A percentile compares a stretch with the other conserved stretches of the same genome.
Evolutionary conservation across 2,113 vertebrate species (phyloP).

Genomic region (Pelecanoides urinatrix): DNA sequence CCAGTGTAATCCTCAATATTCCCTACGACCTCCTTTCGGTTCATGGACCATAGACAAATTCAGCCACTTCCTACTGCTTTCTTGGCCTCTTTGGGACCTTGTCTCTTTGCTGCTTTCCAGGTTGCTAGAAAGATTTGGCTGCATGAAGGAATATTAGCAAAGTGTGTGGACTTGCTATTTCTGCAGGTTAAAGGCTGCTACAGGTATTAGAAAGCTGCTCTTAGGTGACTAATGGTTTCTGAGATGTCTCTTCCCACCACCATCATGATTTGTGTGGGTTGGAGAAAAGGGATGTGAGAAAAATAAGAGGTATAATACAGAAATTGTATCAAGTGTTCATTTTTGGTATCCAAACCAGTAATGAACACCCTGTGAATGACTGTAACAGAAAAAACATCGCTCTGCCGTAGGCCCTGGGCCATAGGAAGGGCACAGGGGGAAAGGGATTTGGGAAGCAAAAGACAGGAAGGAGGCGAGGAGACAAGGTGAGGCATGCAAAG

Average conservation of each 20-base stretch:
- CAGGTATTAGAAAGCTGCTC: neutral
- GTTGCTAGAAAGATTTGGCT: constrained; percentile 18
- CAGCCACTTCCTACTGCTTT: neutral
- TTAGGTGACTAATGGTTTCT: constrained; percentile 31
- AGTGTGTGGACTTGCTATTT: neutral
- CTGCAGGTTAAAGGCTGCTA: neutral
- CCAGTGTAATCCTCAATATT: neutral
- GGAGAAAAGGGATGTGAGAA: neutral
- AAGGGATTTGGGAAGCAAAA: neutral
- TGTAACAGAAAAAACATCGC: neutral
- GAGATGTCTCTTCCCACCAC: neutral
- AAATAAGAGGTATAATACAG: neutral
- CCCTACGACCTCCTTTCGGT: neutral
- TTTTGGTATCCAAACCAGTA: neutral
- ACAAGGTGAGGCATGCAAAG: constrained; percentile 51
- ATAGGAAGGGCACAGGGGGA: neutral
- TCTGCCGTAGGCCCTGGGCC: neutral
- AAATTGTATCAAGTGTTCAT: neutral
- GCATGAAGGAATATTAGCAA: constrained; percentile 39
- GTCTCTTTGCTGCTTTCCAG: neutral
- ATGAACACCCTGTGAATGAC: neutral
- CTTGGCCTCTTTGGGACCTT: neutral
- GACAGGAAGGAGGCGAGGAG: neutral
- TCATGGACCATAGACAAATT: neutral
- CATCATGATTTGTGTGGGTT: neutral